Evolutionary conservation across 2,888 invertebrate genomes (phyloP).

Genomic region (Lottia gigantea): DNA sequence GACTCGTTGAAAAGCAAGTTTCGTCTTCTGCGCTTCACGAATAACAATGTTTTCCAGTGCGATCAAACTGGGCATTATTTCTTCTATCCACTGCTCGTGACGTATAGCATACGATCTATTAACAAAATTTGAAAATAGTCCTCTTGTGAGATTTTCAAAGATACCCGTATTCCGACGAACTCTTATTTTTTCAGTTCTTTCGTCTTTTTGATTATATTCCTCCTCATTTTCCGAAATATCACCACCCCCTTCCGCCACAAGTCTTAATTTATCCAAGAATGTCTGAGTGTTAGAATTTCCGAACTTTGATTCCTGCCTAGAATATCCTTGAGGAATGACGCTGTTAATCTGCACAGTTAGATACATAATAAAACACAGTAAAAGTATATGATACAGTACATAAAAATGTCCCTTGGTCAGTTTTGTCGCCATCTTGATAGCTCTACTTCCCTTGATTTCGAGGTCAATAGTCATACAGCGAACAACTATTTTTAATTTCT

Average conservation of each 20-base stretch:
- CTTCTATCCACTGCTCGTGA: neutral
- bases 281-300: no score
- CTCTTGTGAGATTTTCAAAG: neutral
- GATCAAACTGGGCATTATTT: constrained; percentile 1
- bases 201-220: neutral
- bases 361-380: constrained; percentile 6
- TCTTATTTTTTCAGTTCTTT: neutral
- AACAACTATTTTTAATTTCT: no score
- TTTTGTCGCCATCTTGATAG: neutral
- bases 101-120: neutral
- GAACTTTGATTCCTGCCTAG: no score
- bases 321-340: no score
- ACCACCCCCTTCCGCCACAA: neutral
- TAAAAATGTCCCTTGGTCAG: neutral
- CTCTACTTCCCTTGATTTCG: no score
- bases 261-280: neutral
- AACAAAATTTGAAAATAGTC: neutral
- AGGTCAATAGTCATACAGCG: no score
- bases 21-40: neutral
- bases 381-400: neutral
- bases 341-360: neutral
- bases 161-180: neutral
- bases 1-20: neutral
- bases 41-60: neutral
- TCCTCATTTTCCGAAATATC: neutral